phyloP scores from a whole-genome alignment of 2,888 invertebrate species.

The Eulithis testata region DNA sequence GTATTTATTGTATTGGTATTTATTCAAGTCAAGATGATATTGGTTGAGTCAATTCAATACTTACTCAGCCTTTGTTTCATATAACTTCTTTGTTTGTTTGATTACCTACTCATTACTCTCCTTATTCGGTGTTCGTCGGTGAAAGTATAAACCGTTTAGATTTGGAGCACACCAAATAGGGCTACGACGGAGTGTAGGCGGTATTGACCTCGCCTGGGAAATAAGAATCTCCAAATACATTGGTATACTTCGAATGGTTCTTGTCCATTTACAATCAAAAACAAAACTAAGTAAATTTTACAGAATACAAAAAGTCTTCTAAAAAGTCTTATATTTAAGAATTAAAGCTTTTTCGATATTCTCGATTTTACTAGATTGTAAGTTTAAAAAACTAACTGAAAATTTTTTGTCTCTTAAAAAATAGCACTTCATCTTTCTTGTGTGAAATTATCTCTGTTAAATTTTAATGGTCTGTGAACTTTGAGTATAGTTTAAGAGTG shows the following conservation, averaged over 20 bases:
- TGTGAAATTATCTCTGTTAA: too few species aligned
- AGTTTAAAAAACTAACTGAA: too few species aligned
- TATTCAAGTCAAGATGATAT: not conserved
- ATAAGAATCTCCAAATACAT: constrained; percentile 7
- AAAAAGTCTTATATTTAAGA: too few species aligned
- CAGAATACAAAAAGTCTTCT: too few species aligned
- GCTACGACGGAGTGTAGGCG: constrained; percentile 17
- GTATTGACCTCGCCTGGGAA: constrained; percentile 12
- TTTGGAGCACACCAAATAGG: constrained; percentile 29
- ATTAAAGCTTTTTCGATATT: too few species aligned
- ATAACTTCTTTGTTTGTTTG: constrained; percentile 2
- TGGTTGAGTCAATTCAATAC: not conserved
- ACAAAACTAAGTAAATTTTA: too few species aligned
- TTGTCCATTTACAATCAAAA: not conserved
- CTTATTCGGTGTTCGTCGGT: constrained; percentile 1
- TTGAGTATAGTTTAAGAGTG: too few species aligned
- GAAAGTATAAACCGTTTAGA: constrained; percentile 23
- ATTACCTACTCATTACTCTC: not conserved
- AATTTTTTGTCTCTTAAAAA: too few species aligned
- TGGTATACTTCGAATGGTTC: constrained; percentile 9
- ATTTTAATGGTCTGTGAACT: too few species aligned
- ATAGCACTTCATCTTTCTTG: too few species aligned
- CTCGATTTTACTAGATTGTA: too few species aligned
- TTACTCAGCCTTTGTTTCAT: not conserved
- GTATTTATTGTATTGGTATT: too few species aligned